Percentiles rank a stretch among this genome's conserved stretches.
These are phyloP conservation scores for Drosophila oshimai DNA, from an alignment of 1,140 invertebrate species.

Conservation along the genomic window DNA sequence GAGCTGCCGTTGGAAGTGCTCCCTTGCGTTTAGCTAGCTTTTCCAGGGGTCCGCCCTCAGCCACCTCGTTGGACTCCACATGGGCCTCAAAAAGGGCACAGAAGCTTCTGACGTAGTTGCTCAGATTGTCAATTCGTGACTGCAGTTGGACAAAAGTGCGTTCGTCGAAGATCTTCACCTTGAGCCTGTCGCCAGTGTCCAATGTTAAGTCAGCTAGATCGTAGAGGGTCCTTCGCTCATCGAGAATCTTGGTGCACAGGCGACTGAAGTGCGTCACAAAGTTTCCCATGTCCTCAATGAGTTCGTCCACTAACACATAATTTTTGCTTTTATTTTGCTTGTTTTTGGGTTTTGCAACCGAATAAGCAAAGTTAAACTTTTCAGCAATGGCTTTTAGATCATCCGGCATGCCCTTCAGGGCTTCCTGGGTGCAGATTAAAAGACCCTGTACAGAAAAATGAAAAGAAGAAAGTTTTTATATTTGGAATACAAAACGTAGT, in stretches of 20 bases:
- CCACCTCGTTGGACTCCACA: neutral
- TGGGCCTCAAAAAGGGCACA: slow-evolving; percentile 24
- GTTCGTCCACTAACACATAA: slow-evolving; percentile 1
- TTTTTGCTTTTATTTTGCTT: neutral
- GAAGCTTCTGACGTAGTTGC: slow-evolving; percentile 11
- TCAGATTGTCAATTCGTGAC: neutral
- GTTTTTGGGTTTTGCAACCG: neutral
- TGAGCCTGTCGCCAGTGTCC: slow-evolving; percentile 16
- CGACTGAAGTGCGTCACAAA: slow-evolving; percentile 12
- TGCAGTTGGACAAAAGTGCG: slow-evolving; percentile 19
- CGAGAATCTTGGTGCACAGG: slow-evolving; percentile 7
- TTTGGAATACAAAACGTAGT: no score
- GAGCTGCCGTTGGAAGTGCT: neutral
- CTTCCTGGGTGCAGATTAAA: slow-evolving; percentile 1
- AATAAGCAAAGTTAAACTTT: slow-evolving; percentile 4
- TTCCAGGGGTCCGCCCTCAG: neutral
- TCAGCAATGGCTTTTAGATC: slow-evolving; percentile 19
- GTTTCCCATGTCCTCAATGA: slow-evolving; percentile 30
- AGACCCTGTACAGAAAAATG: slow-evolving; percentile 12
- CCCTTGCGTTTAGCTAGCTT: neutral
- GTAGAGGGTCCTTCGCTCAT: slow-evolving; percentile 7
- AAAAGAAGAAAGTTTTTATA: neutral
- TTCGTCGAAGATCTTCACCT: slow-evolving; percentile 44
- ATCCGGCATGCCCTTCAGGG: slow-evolving; percentile 8
- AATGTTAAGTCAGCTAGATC: slow-evolving; percentile 8